Evolutionary conservation across 2,888 invertebrate species (phyloP), one percentile per base, ranked within the genome.

Genomic region (Drepana falcataria): DNA sequence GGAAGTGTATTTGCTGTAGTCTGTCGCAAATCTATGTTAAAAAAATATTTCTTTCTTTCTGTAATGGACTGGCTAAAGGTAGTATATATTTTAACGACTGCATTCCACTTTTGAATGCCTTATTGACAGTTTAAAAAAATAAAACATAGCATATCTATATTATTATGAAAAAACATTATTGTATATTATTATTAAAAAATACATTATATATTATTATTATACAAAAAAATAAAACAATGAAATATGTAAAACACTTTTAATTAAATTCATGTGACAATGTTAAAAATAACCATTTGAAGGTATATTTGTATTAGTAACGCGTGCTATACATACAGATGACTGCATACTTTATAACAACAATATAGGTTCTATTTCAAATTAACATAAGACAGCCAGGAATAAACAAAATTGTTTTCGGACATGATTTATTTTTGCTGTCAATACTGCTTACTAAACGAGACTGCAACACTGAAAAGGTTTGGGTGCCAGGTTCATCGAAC

Each of bases 231-330:
- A 61, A 67, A 64, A 72, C 58, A 54, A 53, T 51, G 37, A 51
- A 7, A 57, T 70, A 72, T 79, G 69, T 75, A 75, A 79, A 81
- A 78, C 73, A 67, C 71, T 81, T 79, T 44, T 81, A 79, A 69
- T 80, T 76, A 73, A 74, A 74, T 73, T 75, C 73, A 77, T 79
- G 77, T 80, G 81, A 81, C 69, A 80, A 72, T 78, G 75, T 79
- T 82, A 78, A 79, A 3, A 81, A 81, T 79, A 77, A 77, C 74
- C 64, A 75, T 75, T 71, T 71, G 65, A 66, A 63, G 9, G 44
- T 68, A 62, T 60, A 69, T 66, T 65, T 69, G 60, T 64, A 72
- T 75, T 76, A 73, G 71, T 77, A 75, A 73, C 73, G 69, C 62
- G 75, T 71, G 71, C 71, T 66, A 63, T 70, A 69, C 63, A 69